Evolutionary conservation across 2,888 invertebrate genomes (phyloP), one percentile per base, ranked within the genome.

Genomic region (Drosophila colorata): DNA sequence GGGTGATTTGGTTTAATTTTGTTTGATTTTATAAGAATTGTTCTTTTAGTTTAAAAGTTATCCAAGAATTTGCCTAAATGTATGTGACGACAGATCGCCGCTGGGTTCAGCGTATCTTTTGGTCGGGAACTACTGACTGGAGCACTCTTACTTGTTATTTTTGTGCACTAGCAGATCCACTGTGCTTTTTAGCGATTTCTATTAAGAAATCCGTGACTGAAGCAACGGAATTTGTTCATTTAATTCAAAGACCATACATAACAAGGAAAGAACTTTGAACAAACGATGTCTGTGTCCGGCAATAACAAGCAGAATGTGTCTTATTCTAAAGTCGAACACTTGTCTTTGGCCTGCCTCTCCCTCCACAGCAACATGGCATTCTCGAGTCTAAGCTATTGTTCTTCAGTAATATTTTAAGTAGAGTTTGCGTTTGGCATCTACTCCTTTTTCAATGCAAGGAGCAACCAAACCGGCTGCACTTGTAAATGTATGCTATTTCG

Each of bases 301-400:
- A 53, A 52, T 51, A 57, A 58, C 61, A 47, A 25, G 46, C 20
- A 28, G 28, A 8, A 53, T 63, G 38, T 58, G 60, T 52, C 44
- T 35, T 23, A 49, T 43, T 44, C 46, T 35, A 18, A 40, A 58
- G 41, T 28, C 28, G 51, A 31, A 66, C 49, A 51, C 69, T 78
- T 73, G 78, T 40, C 37, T 48, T 37, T 25, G 35, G 38, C 16
- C 38, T 25, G 44, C 9, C n/a, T 9, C 35, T 44, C 41, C 8
- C 28, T 44, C 8, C 35, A 33, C 25, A 16, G 11, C n/a, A 46
- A 16, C 35, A 61, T 13, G 43, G 8, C 31, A 37, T 25, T 20
- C 41, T 31, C 57, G 28, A 46, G 35, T 23, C 38, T 47, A 8
- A 5, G 57, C 87, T 78, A 80, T 80, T 80, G 87, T 80, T 80